Evolutionary conservation across 2,113 vertebrate species (phyloP).

Genomic region (Prolemur simus): DNA sequence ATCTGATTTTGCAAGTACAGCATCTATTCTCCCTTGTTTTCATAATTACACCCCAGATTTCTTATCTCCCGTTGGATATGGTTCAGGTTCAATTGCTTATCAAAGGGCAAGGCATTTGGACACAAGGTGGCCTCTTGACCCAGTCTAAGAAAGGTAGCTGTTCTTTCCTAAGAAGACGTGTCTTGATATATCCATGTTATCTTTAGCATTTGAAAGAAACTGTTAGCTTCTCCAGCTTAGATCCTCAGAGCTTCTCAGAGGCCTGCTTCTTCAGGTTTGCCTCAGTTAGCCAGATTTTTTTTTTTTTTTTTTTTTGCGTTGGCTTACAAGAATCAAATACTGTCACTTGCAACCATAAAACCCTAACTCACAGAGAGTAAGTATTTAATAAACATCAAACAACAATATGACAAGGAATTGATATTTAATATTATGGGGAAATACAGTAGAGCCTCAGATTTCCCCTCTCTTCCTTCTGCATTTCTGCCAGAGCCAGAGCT

Average conservation of each 20-base stretch:
- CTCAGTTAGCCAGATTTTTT: neutral
- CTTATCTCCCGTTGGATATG: neutral
- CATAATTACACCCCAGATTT: neutral
- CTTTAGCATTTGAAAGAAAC: neutral
- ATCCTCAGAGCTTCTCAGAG: neutral
- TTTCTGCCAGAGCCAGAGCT: neutral
- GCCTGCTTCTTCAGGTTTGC: neutral
- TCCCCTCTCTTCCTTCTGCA: neutral
- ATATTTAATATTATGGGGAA: neutral
- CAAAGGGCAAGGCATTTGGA: neutral
- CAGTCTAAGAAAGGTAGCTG: neutral
- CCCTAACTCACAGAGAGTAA: neutral
- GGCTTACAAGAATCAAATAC: neutral
- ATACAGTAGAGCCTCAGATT: neutral
- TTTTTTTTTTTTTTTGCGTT: neutral
- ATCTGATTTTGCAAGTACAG: neutral
- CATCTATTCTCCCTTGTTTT: neutral
- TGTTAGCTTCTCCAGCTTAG: neutral
- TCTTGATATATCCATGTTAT: neutral
- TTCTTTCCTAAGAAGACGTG: neutral
- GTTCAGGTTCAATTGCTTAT: neutral
- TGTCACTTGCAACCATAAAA: neutral
- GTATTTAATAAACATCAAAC: neutral
- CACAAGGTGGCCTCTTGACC: neutral
- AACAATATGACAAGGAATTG: neutral